Conservation (phyloP, 2,113 vertebrate genomes). For the Otocyon megalotis region DNA sequence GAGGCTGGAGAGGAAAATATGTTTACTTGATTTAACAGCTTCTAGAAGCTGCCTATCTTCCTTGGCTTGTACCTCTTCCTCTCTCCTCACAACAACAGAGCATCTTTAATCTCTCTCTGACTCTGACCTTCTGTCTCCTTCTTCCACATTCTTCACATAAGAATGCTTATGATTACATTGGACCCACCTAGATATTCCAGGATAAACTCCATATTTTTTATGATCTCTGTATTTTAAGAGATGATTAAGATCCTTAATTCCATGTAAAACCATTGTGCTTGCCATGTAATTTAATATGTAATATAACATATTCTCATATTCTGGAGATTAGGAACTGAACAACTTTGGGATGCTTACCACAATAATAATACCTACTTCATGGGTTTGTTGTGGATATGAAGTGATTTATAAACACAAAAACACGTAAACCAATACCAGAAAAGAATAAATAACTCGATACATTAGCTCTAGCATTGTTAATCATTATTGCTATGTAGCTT, state of each 20-base stretch:
- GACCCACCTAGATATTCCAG: neutral
- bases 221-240: neutral
- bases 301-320: neutral
- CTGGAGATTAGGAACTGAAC: neutral
- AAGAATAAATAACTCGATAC: neutral
- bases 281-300: neutral
- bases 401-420: neutral
- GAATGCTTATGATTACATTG: neutral
- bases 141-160: neutral
- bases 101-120: neutral
- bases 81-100: neutral
- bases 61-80: neutral
- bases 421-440: neutral
- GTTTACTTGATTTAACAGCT: neutral
- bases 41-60: neutral
- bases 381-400: neutral
- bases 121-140: neutral
- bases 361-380: neutral
- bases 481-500: neutral
- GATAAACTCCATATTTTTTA: neutral
- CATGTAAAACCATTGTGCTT: neutral
- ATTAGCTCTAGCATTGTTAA: neutral
- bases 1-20: neutral
- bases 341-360: neutral
- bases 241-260: neutral